Conservation (phyloP, 2,888 invertebrate species). For the Caenorhabditis imperialis region DNA sequence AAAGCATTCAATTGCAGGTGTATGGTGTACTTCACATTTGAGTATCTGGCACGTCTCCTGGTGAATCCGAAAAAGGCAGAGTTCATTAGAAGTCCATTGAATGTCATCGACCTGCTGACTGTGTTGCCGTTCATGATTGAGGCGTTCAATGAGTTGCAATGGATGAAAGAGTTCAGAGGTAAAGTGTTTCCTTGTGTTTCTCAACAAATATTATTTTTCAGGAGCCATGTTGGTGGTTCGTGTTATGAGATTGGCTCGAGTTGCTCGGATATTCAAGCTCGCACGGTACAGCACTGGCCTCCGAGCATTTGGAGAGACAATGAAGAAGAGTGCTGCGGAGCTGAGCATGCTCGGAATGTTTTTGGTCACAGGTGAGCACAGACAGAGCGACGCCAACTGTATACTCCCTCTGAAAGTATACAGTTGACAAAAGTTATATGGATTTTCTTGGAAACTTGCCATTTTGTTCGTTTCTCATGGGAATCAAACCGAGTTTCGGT, state of each 20-base stretch:
- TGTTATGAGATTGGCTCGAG: conserved; percentile 73
- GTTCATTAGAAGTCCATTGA: conserved; percentile 72
- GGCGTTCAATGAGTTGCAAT: conserved; percentile 64
- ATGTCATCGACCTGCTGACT: conserved; percentile 75
- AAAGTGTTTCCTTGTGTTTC: too few species aligned
- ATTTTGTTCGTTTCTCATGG: conserved; percentile 8
- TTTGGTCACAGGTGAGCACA: conserved; percentile 68
- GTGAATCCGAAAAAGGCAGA: conserved; percentile 71
- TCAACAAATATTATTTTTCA: conserved; percentile 12
- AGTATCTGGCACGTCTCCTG: conserved; percentile 71
- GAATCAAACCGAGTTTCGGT: conserved; percentile 1
- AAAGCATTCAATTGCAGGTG: conserved; percentile 66
- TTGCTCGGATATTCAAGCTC: conserved; percentile 75
- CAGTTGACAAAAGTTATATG: conserved; percentile 4
- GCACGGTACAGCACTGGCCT: conserved; percentile 73
- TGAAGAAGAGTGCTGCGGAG: conserved; percentile 76
- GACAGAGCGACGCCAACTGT: not conserved
- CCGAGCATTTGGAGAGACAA: conserved; percentile 75
- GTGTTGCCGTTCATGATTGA: conserved; percentile 70
- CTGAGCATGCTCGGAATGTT: conserved; percentile 77
- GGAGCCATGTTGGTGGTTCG: conserved; percentile 76
- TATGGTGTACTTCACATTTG: conserved; percentile 76
- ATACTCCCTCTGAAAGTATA: conserved; percentile 29
- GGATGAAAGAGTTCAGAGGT: conserved; percentile 71
- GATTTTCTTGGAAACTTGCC: not conserved